Evolutionary conservation across 2,113 vertebrate species (phyloP).

Genomic region (Suncus etruscus): DNA sequence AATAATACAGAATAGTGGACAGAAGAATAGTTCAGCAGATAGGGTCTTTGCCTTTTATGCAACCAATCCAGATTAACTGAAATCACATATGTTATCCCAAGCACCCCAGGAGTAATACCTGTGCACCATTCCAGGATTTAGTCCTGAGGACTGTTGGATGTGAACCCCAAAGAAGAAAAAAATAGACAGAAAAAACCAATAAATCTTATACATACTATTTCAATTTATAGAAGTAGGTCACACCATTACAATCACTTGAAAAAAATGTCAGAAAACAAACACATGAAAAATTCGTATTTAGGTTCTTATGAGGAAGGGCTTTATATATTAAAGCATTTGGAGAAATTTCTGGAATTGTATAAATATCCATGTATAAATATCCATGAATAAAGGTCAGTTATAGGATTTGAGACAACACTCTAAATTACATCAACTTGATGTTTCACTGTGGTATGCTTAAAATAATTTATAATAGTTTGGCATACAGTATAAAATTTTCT

Average conservation of each 20-base stretch:
- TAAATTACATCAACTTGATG: constrained; percentile 24
- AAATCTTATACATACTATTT: neutral
- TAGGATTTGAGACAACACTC: neutral
- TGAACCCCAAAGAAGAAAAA: too few species aligned
- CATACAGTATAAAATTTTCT: neutral
- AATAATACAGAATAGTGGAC: neutral
- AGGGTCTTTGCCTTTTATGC: too few species aligned
- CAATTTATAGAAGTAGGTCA: neutral
- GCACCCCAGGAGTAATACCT: too few species aligned
- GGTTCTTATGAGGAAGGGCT: neutral
- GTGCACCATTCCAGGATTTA: too few species aligned
- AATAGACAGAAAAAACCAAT: too few species aligned
- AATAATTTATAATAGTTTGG: neutral
- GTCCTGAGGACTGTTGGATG: too few species aligned
- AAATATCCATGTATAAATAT: neutral
- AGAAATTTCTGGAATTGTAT: neutral
- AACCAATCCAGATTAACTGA: too few species aligned
- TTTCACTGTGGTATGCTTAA: neutral
- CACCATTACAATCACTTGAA: too few species aligned
- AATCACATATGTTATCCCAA: too few species aligned
- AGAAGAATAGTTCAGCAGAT: too few species aligned
- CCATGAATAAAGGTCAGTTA: neutral
- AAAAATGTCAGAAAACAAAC: neutral
- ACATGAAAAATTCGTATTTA: neutral
- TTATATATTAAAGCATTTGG: constrained; percentile 11